Percentiles rank a stretch among this genome's conserved stretches.
These are phyloP conservation scores for Rhadina sibilatrix DNA, from an alignment of 2,113 vertebrate species.

Conservation along the genomic window DNA sequence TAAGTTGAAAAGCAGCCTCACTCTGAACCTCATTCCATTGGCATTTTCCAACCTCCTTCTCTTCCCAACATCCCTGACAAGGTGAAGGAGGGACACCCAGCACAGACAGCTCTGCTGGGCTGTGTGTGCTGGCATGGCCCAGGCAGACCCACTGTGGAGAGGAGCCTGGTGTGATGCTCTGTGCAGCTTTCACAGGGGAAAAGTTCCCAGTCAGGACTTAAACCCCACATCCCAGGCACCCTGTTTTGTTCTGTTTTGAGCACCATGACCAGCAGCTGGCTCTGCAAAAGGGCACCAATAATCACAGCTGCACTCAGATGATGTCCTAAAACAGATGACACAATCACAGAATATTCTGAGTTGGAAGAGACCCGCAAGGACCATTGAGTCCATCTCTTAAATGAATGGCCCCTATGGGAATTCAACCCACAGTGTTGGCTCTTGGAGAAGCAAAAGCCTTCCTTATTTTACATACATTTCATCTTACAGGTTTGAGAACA, in stretches of 20 bases:
- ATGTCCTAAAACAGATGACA: neutral
- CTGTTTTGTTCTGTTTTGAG: neutral
- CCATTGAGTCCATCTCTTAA: neutral
- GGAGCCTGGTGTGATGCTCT: neutral
- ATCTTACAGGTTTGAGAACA: neutral
- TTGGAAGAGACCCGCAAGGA: neutral
- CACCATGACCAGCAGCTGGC: neutral
- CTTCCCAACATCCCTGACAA: neutral
- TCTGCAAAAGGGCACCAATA: neutral
- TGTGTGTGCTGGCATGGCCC: neutral
- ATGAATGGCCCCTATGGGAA: neutral
- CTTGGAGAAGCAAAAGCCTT: neutral
- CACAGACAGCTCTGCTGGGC: neutral
- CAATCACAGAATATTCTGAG: neutral
- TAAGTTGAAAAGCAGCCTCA: neutral
- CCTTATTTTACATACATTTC: neutral
- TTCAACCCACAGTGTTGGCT: accelerated
- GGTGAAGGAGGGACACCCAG: neutral
- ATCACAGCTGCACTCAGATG: neutral
- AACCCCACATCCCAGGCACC: neutral
- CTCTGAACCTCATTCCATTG: neutral
- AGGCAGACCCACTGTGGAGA: neutral
- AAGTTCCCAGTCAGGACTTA: neutral
- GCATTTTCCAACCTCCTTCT: neutral
- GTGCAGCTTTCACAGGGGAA: neutral